A percentile compares a stretch with the other conserved stretches of the same genome.
These are phyloP conservation scores for Neosalanx taihuensis DNA, from an alignment of 2,797 vertebrate genomes.

Conservation along the genomic window DNA sequence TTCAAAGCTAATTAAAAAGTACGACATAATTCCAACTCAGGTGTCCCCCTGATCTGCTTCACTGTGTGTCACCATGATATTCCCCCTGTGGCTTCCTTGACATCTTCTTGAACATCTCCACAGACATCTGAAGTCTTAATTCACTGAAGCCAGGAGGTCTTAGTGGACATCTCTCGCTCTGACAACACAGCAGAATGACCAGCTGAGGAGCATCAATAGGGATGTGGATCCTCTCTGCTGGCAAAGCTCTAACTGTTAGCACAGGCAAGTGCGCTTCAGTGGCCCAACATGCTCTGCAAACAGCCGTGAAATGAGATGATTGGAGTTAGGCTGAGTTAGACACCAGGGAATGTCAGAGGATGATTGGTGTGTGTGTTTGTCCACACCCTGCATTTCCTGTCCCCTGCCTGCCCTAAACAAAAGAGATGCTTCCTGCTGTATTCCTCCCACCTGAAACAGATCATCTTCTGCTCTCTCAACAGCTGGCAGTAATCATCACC, in stretches of 20 bases:
- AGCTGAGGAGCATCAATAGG: background rate
- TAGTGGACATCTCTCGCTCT: background rate
- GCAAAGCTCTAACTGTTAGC: slow-evolving; percentile 42
- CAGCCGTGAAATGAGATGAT: slow-evolving; percentile 41
- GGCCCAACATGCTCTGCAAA: slow-evolving; percentile 27
- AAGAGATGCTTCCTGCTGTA: too few relatives aligned
- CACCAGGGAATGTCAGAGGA: slow-evolving; percentile 18
- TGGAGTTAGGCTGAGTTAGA: slow-evolving; percentile 22
- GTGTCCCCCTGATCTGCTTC: too few relatives aligned
- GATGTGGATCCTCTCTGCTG: slow-evolving; percentile 21
- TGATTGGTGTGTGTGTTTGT: slow-evolving; percentile 22
- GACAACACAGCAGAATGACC: background rate
- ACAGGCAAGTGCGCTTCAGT: slow-evolving; percentile 9
- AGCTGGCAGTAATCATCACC: slow-evolving; percentile 30
- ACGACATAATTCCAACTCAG: too few relatives aligned
- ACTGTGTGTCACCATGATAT: too few relatives aligned
- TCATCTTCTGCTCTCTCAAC: slow-evolving; percentile 21
- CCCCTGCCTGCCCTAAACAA: too few relatives aligned
- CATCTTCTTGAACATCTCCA: too few relatives aligned
- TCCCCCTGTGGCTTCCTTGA: too few relatives aligned
- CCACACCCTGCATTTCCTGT: background rate
- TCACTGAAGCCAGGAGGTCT: too few relatives aligned
- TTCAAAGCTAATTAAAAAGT: too few relatives aligned
- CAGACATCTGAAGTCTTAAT: too few relatives aligned
- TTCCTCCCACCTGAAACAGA: too few relatives aligned